Conservation (phyloP, 2,888 invertebrate genomes). For the Folsomia candida region DNA sequence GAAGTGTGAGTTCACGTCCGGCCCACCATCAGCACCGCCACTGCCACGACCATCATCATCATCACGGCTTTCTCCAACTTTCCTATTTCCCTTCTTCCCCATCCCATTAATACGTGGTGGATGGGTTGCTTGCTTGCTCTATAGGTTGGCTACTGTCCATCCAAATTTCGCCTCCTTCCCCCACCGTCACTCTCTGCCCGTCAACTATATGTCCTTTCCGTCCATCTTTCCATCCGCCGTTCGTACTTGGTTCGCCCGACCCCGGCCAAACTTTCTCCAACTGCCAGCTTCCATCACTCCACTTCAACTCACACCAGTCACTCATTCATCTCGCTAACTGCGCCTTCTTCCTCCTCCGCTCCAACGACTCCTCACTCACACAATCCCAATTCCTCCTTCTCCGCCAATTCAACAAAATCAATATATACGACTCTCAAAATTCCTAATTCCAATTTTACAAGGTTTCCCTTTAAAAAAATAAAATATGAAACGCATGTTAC, state of each 20-base stretch:
- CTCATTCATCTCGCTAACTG: not conserved
- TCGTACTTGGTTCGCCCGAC: not conserved
- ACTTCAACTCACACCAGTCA: not conserved
- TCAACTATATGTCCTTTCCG: constrained; percentile 11
- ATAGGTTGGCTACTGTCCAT: not conserved
- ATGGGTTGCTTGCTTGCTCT: not conserved
- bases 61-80: not conserved
- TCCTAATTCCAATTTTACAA: too few species aligned
- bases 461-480: too few species aligned
- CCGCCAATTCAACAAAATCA: too few species aligned
- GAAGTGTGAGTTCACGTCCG: not conserved
- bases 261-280: not conserved
- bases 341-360: too few species aligned
- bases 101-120: not conserved
- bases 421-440: too few species aligned
- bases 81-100: not conserved
- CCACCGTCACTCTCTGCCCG: constrained; percentile 13
- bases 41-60: not conserved
- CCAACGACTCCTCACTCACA: too few species aligned
- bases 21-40: not conserved
- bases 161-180: constrained; percentile 8
- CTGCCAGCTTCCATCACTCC: not conserved
- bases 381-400: too few species aligned
- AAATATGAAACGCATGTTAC: too few species aligned
- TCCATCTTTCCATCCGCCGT: constrained; percentile 3